Evolutionary conservation across 2,113 vertebrate genomes (phyloP).

Genomic region (Takifugu bimaculatus): DNA sequence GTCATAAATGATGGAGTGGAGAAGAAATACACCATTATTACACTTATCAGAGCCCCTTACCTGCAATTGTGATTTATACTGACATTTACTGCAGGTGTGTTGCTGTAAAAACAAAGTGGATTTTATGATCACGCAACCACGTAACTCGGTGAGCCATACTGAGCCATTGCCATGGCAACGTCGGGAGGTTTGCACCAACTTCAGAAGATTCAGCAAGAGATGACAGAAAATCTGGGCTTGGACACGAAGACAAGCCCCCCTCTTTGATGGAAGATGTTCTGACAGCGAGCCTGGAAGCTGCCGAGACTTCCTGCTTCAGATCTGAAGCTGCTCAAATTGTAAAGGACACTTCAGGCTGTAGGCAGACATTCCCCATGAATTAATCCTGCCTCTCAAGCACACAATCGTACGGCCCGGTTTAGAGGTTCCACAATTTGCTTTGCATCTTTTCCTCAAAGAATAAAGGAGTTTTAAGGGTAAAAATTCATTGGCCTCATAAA

Average conservation of each 20-base stretch:
- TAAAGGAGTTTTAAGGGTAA: not conserved
- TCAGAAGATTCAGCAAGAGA: not conserved
- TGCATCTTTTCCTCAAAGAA: conserved; percentile 1
- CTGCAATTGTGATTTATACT: too few relatives aligned
- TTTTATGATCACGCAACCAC: too few relatives aligned
- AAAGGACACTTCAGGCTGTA: conserved; percentile 19
- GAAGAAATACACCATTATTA: too few relatives aligned
- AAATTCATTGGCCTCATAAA: too few relatives aligned
- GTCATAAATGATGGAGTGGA: too few relatives aligned
- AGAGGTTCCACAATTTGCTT: not conserved
- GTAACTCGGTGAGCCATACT: too few relatives aligned
- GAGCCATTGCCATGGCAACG: not conserved
- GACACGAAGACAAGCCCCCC: conserved; percentile 7
- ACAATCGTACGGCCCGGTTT: conserved; percentile 3
- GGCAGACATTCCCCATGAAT: conserved; percentile 3
- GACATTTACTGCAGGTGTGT: too few relatives aligned
- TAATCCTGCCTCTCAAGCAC: conserved; percentile 5
- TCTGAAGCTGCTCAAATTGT: conserved; percentile 31
- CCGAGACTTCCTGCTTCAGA: conserved; percentile 14
- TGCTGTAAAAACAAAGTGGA: too few relatives aligned
- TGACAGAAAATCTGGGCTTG: not conserved
- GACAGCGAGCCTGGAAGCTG: conserved; percentile 8
- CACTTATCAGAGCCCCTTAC: too few relatives aligned
- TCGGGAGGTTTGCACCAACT: not conserved
- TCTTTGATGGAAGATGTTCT: conserved; percentile 11